A percentile compares a stretch with the other conserved stretches of the same genome.
Conservation (phyloP, 2,888 invertebrate species). For the Acanthoscelides obtectus region DNA sequence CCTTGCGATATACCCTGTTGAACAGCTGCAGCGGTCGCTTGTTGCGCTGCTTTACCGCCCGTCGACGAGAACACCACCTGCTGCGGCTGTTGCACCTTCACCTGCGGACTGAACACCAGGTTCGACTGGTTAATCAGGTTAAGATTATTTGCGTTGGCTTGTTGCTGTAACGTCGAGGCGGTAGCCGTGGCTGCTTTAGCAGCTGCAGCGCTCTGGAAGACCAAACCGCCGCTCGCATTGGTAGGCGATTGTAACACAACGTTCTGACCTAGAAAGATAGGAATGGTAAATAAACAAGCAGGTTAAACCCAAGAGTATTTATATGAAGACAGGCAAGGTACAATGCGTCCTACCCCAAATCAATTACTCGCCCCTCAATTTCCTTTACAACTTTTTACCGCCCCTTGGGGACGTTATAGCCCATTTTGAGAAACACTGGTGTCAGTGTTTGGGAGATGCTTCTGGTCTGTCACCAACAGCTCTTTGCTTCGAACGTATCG, state of each 20-base stretch:
- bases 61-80: constrained; percentile 41
- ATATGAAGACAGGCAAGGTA: too few relatives aligned
- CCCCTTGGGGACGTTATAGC: too few relatives aligned
- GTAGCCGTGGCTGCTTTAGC: constrained; percentile 5
- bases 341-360: too few relatives aligned
- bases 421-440: too few relatives aligned
- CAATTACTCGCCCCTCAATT: too few relatives aligned
- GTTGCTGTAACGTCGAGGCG: constrained; percentile 7
- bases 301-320: too few relatives aligned
- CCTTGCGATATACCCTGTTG: not conserved
- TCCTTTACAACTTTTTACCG: too few relatives aligned
- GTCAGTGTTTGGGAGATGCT: too few relatives aligned
- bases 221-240: constrained; percentile 24
- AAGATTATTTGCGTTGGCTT: constrained; percentile 26
- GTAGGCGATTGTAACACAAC: constrained; percentile 46
- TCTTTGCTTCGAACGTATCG: too few relatives aligned
- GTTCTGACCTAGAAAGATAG: constrained; percentile 35
- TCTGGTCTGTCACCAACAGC: too few relatives aligned
- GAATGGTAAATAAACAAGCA: too few relatives aligned
- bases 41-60: constrained; percentile 26
- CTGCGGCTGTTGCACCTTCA: constrained; percentile 41
- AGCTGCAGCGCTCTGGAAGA: constrained; percentile 36
- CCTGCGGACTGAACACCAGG: constrained; percentile 41
- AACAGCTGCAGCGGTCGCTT: constrained; percentile 13
- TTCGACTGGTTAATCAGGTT: constrained; percentile 40